phyloP scores from a whole-genome alignment of 2,113 vertebrate species.

The Anhinga anhinga region DNA sequence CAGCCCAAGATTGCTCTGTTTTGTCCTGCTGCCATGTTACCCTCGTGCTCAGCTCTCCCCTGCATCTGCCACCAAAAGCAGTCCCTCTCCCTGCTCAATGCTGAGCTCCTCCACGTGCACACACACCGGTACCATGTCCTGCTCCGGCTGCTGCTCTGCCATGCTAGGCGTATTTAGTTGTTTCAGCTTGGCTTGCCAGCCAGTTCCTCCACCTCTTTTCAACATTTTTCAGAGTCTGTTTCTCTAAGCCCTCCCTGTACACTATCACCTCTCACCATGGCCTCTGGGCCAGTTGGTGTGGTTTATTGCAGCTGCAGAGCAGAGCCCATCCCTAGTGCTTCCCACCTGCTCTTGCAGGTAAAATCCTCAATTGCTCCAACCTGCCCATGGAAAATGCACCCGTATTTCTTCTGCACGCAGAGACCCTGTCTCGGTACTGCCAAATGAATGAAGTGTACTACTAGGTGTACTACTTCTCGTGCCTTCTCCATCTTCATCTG shows the following conservation, averaged over 20 bases:
- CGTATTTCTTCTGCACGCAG: not conserved
- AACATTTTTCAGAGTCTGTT: not conserved
- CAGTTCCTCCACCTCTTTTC: not conserved
- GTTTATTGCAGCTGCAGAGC: not conserved
- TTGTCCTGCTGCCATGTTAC: not conserved
- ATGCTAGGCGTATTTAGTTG: not conserved
- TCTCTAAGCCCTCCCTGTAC: not conserved
- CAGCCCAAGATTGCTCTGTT: not conserved
- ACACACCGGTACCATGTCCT: accelerated
- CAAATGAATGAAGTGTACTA: not conserved
- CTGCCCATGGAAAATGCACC: not conserved
- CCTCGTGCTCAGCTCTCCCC: not conserved
- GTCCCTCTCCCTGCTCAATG: not conserved
- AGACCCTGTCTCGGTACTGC: not conserved
- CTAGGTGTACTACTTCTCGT: not conserved
- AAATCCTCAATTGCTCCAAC: not conserved
- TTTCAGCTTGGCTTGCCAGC: not conserved
- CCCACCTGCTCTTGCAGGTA: not conserved
- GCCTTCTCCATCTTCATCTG: not conserved
- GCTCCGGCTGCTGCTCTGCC: not conserved
- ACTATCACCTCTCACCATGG: not conserved
- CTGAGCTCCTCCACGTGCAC: not conserved
- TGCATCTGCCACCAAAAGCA: not conserved
- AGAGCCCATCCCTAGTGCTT: not conserved
- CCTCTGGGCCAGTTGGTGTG: not conserved